Conservation (phyloP, 2,113 vertebrate genomes). For the Bubo scandiacus region DNA sequence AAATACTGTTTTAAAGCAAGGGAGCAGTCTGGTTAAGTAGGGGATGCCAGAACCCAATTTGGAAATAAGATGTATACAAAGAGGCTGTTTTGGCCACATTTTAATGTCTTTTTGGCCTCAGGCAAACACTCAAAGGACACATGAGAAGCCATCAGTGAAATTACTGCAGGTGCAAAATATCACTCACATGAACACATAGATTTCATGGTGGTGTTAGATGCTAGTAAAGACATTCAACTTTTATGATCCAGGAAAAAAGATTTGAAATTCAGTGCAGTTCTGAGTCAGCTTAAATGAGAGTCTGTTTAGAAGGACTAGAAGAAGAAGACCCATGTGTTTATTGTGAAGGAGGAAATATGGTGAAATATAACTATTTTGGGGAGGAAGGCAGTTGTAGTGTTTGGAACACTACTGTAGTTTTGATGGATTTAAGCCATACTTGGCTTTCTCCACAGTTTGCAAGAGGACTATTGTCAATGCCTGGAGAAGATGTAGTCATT, state of each 20-base stretch:
- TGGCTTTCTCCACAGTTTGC: neutral
- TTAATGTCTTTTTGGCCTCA: neutral
- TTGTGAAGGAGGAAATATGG: neutral
- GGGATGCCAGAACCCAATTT: constrained; percentile 12
- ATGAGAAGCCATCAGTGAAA: constrained; percentile 33
- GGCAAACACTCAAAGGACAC: constrained; percentile 15
- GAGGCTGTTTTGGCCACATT: neutral
- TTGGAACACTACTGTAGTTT: neutral
- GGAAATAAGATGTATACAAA: constrained; percentile 13
- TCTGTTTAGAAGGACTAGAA: neutral
- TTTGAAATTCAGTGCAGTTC: neutral
- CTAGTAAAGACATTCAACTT: neutral
- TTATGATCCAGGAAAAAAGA: neutral
- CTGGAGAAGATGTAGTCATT: neutral
- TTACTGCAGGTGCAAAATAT: constrained; percentile 38
- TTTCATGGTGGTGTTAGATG: neutral
- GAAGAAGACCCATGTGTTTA: neutral
- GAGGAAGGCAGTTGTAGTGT: neutral
- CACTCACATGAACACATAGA: neutral
- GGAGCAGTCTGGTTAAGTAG: neutral
- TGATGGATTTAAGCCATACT: neutral
- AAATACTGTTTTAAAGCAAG: neutral
- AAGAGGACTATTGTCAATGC: neutral
- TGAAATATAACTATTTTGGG: neutral
- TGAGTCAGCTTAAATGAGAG: neutral